Evolutionary conservation across 1,140 invertebrate species (phyloP), one percentile per base, ranked within the genome.

Genomic region (Cecropterus lyciades): DNA sequence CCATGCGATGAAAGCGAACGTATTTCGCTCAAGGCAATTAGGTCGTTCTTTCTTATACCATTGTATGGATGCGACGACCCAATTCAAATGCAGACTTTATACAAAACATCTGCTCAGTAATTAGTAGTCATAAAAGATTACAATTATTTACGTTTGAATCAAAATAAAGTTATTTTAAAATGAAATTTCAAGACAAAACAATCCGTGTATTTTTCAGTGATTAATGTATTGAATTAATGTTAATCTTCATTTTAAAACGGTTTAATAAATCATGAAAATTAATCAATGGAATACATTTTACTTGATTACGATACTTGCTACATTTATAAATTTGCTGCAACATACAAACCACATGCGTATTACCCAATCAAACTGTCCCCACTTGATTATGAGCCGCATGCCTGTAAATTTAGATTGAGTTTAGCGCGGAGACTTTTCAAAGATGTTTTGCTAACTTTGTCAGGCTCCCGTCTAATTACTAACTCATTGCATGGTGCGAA

Each of bases 391-490:
- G 43, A 42, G n/a, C 33, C 17, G 20, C 16, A 17, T 43, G 5
- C n/a, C 33, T 10, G 10, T 10, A 17, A 6, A 55, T 1, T 16
- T 55, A 17, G 30, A 53, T 33, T 16, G 27, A 55, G 9, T 40
- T 55, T 40, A 17, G 14, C 52, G 27, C 15, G 52, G 8, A 53
- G 14, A 14, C 14, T 15, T 52, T 11, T 15, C 0, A 13, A 9
- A 9, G 45, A 46, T 20, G 45, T 14, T 46, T 46, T 17, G 14
- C 14, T 20, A 46, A 46, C 16, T 15, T 9, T 42, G 27, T n/a
- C 16, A 42, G 40, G 53, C 53, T 24, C 33, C 15, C 37, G 37
- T 24, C 37, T 56, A 56, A 42, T 56, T 56, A 33, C 53, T 56
- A 56, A 42, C 53, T 56, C 53, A 40, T 56, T 42, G 53, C 37